Evolutionary conservation across 2,888 invertebrate species (phyloP), one percentile per base, ranked within the genome.

Genomic region (Patella ulyssiponensis): DNA sequence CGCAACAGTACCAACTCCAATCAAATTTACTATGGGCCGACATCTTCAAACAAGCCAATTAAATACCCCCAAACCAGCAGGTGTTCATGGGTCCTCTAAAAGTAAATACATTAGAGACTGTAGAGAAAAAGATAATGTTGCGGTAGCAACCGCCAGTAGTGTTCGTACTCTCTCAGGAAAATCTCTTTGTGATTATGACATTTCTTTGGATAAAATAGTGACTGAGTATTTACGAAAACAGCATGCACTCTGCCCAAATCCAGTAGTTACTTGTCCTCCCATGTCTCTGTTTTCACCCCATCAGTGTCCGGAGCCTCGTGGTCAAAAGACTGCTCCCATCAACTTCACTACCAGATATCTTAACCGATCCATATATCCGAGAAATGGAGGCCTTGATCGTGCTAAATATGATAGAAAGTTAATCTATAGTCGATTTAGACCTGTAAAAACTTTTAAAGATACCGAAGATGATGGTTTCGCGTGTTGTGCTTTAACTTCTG

Each of bases 211-310:
- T 91, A 95, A 96, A 70, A 98, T 99, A 88, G 96, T 99, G 82
- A 98, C 97, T 0, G 98, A 98, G 92, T 99, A 98, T 93, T 94
- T 99, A 75, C 96, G 97, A 86, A 97, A 98, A 93, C 99, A 99
- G 92, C 99, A 99, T 93, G 96, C 98, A n/a, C 93, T 97, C 11
- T 99, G 99, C 93, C 96, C 96, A 92, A 97, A 98, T 92, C 99
- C 99, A 0, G 97, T 99, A 93, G 96, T 96, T 54, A 98, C 98
- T 0, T 99, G 98, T 92, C 98, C 99, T 0, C 97, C 97, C 90
- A 99, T 99, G 88, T 91, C 91, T 14, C 93, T 99, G 58, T 96
- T 97, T 90, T 96, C 96, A 83, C 98, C 98, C 0, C 99, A 99
- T 93, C 96, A 97, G 88, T 99, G 99, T 92, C 99, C 99, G 0